These are phyloP conservation scores for Eolophus roseicapilla DNA, from an alignment of 2,113 vertebrate genomes.

Conservation along the genomic window DNA sequence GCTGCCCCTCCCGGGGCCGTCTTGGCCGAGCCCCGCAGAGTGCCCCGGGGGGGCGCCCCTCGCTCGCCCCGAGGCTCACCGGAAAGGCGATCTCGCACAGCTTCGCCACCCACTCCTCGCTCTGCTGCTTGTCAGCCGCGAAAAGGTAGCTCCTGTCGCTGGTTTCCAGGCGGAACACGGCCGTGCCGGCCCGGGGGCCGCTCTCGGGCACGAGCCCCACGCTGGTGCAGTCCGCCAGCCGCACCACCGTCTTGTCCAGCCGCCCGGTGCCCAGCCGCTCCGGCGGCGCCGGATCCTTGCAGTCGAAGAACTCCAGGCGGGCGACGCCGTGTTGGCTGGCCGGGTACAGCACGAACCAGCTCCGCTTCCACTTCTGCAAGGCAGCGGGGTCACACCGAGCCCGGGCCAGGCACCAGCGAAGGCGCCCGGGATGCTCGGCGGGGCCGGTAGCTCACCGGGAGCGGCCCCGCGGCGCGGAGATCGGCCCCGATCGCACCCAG, in stretches of 20 bases:
- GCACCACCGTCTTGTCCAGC: conserved; percentile 91
- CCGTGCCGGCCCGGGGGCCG: conserved; percentile 86
- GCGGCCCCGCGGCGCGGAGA: too few species aligned
- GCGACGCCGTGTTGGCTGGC: conserved; percentile 93
- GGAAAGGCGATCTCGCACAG: conserved; percentile 92
- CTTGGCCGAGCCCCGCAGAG: not conserved
- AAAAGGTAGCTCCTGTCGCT: conserved; percentile 88
- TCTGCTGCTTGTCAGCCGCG: conserved; percentile 79
- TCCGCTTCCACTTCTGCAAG: conserved; percentile 92
- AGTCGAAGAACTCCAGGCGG: conserved; percentile 92
- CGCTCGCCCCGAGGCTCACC: conserved; percentile 67
- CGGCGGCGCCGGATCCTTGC: conserved; percentile 71
- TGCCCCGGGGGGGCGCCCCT: not conserved
- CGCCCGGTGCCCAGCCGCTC: conserved; percentile 83
- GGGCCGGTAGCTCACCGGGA: not conserved
- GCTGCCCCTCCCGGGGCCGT: too few species aligned
- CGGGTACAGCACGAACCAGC: conserved; percentile 91
- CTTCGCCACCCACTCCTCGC: conserved; percentile 88
- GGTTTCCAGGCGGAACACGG: conserved; percentile 90
- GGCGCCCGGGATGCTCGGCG: not conserved
- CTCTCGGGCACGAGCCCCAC: conserved; percentile 83
- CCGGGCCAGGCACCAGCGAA: not conserved
- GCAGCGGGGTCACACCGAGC: not conserved
- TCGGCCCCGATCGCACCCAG: not conserved
- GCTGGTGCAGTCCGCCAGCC: conserved; percentile 91